Base-by-base conservation (phyloP, 2,113 vertebrate genomes). In the Steatornis caripensis region DNA sequence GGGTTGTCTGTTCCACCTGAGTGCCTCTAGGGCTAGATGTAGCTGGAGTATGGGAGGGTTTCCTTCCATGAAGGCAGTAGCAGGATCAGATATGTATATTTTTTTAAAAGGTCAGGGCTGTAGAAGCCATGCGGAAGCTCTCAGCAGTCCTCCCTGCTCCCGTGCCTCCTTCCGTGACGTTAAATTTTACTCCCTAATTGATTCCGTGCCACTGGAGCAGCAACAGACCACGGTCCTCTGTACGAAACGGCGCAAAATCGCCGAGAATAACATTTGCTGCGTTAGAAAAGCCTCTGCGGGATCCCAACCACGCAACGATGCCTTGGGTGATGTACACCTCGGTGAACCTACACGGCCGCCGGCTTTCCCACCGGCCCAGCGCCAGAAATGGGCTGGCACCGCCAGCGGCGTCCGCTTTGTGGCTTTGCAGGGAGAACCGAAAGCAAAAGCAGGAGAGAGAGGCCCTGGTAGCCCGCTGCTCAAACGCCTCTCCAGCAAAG, bases 351-450 rank as follows among this genome's bases (percentile, higher is more conserved):
- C 6, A 4, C 0, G 53, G 24, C 13, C n/a, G 27, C 39, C 1
- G 2, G 5, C 23, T 46, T 74, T 58, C 51, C 27, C 45, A 46
- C 11, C 51, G 29, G 43, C 36, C 71, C 48, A n/a, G n/a, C n/a
- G n/a, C n/a, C n/a, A n/a, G n/a, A n/a, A n/a, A n/a, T n/a, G n/a
- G n/a, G n/a, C n/a, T n/a, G n/a, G n/a, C 30, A 6, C 41, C 5
- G 2, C 37, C 58, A 24, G n/a, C n/a, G n/a, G n/a, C n/a, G n/a
- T 8, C 75, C 21, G 1, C 54, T 11, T 16, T 4, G 0, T 2
- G 58, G 75, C 76, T 92, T 62, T 62, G 57, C 34, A 16, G 37
- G 77, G 43, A 82, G 48, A 71, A 66, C 30, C 9, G 60, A n/a
- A 46, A 66, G 83, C 45, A 55, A 22, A 29, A 65, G 39, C 45